Percentiles rank a stretch among this genome's conserved stretches.
phyloP scores from a whole-genome alignment of 2,888 invertebrate species.

The Spatulosminthurus flaviceps region DNA sequence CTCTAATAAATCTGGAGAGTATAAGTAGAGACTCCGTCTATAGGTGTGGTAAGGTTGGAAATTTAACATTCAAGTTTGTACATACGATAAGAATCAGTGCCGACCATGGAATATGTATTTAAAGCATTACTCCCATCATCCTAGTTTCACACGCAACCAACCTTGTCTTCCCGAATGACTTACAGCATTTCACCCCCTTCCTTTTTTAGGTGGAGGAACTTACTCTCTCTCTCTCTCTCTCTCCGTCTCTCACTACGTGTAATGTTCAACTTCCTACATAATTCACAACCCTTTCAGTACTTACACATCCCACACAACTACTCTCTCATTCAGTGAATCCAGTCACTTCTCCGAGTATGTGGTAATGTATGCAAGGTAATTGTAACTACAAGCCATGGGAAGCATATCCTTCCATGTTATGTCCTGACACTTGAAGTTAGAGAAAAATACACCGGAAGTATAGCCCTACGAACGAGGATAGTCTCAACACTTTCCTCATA shows the following conservation, averaged over 20 bases:
- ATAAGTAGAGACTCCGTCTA: slow-evolving; percentile 1
- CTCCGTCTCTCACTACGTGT: neutral
- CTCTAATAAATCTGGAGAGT: slow-evolving; percentile 19
- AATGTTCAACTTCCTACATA: slow-evolving; percentile 15
- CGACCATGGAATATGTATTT: slow-evolving; percentile 21
- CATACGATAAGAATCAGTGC: slow-evolving; percentile 16
- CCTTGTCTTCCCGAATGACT: slow-evolving; percentile 27
- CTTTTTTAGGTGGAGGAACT: slow-evolving; percentile 21
- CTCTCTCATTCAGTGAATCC: neutral
- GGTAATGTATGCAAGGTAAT: too few relatives aligned
- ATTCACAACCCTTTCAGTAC: slow-evolving; percentile 15
- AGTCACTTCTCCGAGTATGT: too few relatives aligned
- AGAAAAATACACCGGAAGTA: slow-evolving; percentile 23
- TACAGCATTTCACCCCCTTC: slow-evolving; percentile 28
- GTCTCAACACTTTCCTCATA: neutral
- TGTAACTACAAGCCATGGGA: neutral
- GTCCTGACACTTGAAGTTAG: neutral
- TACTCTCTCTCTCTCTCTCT: neutral
- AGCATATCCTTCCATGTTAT: neutral
- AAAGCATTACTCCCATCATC: slow-evolving; percentile 19
- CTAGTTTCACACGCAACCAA: slow-evolving; percentile 26
- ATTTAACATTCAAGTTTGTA: neutral
- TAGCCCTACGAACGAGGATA: neutral
- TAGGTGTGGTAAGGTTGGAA: neutral
- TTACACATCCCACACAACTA: neutral